Base-by-base conservation (phyloP, 2,113 vertebrate genomes). In the Sander vitreus region DNA sequence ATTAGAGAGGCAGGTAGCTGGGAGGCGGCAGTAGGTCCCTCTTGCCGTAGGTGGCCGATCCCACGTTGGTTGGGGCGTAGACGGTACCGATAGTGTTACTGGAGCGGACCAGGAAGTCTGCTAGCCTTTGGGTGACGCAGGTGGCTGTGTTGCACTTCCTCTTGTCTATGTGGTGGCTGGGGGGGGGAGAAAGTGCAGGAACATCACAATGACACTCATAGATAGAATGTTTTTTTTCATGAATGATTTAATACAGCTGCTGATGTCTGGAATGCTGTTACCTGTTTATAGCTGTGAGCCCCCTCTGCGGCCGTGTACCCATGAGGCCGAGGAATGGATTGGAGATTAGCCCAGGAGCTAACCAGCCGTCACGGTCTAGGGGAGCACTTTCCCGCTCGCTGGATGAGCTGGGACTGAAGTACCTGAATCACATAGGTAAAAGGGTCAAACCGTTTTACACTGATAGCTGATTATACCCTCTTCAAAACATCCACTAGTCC, bases 71-170 rank as follows among this genome's bases (percentile, higher is more conserved):
- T 0, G 96, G 96, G 0, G 93, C 78, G 5, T 96, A 96, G 7
- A 97, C 77, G 0, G 96, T 92, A 0, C 96, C 97, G 0, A 96
- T 71, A 30, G 88, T 96, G 91, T 93, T 96, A 77, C 96, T 95
- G 78, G 97, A 97, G 27, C 95, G 96, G 25, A 96, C 94, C 86
- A 99, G 88, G 76, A 97, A 97, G 78, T 97, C 96, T 8, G 96
- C 96, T 92, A 99, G 89, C 80, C 96, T 95, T 67, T 99, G 98
- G 0, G 96, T 98, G 67, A 96, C 96, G 0, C 97, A 99, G 0
- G 96, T 98, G 25, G 97, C 97, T 0, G 96, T 97, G 93, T 96
- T 97, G 89, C 97, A 97, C 71, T 92, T 97, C 80, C 96, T 85
- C 88, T 97, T 99, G 84, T 96, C 94, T 83, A 97, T 73, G 11